Evolutionary conservation across 2,888 invertebrate species (phyloP).

Genomic region (Amblyjoppa proteus): DNA sequence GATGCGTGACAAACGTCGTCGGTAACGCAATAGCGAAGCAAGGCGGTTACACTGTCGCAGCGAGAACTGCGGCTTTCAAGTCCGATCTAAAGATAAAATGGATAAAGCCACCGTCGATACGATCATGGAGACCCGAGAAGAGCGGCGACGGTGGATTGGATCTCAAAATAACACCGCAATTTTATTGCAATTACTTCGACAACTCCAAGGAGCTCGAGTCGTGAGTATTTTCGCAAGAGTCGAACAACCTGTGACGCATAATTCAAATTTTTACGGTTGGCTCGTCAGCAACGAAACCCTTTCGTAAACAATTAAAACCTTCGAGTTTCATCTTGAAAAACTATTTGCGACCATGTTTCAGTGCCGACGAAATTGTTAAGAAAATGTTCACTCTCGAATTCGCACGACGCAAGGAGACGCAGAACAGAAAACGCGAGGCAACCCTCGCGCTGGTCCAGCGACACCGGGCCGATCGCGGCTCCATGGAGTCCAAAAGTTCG

Average conservation of each 20-base stretch:
- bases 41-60: conserved; percentile 73
- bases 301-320: background rate
- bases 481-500: conserved; percentile 91
- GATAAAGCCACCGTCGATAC: conserved; percentile 90
- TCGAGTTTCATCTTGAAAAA: background rate
- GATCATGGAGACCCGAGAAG: conserved; percentile 88
- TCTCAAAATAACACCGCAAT: conserved; percentile 86
- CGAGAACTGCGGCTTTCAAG: conserved; percentile 87
- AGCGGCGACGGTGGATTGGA: conserved; percentile 90
- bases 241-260: background rate
- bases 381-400: conserved; percentile 90
- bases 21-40: conserved; percentile 61
- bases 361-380: conserved; percentile 90
- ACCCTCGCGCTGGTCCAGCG: conserved; percentile 88
- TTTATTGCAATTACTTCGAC: conserved; percentile 86
- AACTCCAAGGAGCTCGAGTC: conserved; percentile 90
- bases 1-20: conserved; percentile 51
- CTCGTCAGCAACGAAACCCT: background rate
- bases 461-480: conserved; percentile 89
- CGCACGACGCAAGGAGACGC: conserved; percentile 87
- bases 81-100: conserved; percentile 92
- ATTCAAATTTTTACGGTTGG: no score
- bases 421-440: conserved; percentile 86
- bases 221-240: conserved; percentile 84
- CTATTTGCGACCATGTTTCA: conserved; percentile 82